These are phyloP conservation scores for Coreius guichenoti DNA, from an alignment of 2,797 vertebrate species.

Conservation along the genomic window DNA sequence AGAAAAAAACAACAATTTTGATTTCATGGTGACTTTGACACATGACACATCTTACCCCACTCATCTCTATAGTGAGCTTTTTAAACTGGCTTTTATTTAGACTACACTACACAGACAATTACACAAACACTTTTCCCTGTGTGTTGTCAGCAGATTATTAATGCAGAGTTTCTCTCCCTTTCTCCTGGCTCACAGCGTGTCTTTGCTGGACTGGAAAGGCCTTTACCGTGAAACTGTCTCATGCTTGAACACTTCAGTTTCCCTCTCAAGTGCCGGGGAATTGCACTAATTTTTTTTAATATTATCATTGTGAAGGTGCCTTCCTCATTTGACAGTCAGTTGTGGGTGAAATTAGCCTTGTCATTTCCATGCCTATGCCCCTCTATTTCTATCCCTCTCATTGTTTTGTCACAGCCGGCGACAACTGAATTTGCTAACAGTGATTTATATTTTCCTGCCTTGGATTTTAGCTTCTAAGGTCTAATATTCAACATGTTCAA, in stretches of 20 bases:
- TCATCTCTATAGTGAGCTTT: neutral
- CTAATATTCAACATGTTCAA: constrained; percentile 16
- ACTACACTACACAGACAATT: constrained; percentile 26
- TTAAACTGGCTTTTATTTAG: constrained; percentile 20
- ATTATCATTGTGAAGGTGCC: constrained; percentile 13
- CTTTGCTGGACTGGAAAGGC: constrained; percentile 32
- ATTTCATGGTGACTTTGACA: neutral
- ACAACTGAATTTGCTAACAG: constrained; percentile 41
- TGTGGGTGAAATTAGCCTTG: constrained; percentile 50
- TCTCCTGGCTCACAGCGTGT: neutral
- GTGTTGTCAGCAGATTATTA: constrained; percentile 40
- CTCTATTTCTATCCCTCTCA: constrained; percentile 25
- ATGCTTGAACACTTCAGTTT: constrained; percentile 44
- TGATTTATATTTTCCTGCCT: constrained; percentile 52
- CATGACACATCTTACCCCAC: neutral
- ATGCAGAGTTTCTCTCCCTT: neutral
- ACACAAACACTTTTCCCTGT: constrained; percentile 15
- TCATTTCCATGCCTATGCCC: constrained; percentile 38
- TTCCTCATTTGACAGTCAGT: constrained; percentile 55
- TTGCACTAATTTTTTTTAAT: constrained; percentile 24
- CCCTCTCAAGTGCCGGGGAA: constrained; percentile 41
- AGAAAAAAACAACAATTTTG: neutral
- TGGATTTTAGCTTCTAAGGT: constrained; percentile 27
- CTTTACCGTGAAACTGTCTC: constrained; percentile 28
- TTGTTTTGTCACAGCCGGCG: neutral